phyloP scores from a whole-genome alignment of 2,888 invertebrate genomes.

The Himalopsyche tibetana region DNA sequence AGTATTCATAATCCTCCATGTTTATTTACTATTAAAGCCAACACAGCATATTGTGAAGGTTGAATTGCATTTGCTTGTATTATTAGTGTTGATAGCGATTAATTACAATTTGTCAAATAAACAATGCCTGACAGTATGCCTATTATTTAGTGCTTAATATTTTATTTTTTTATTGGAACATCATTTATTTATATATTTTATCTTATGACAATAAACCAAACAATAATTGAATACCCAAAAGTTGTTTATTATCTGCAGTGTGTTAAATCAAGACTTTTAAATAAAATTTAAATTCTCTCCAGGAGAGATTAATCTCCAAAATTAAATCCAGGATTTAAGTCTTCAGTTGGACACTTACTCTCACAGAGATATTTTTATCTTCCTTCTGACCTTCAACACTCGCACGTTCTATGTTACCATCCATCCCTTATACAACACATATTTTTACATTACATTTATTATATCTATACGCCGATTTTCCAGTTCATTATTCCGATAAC shows the following conservation, averaged over 20 bases:
- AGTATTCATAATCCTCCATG: neutral
- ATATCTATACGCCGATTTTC: no score
- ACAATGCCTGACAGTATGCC: neutral
- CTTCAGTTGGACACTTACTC: no score
- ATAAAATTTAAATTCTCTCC: no score
- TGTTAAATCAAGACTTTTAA: no score
- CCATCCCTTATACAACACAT: no score
- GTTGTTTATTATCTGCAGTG: neutral
- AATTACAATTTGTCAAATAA: neutral
- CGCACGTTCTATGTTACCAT: no score
- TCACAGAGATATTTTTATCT: no score
- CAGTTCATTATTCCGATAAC: no score
- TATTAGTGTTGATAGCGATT: neutral
- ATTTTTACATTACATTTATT: no score
- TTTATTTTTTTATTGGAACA: slow-evolving; percentile 22
- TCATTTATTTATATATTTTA: slow-evolving; percentile 12
- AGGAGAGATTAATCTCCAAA: no score
- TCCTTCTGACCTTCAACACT: no score
- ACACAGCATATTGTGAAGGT: neutral
- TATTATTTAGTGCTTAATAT: neutral
- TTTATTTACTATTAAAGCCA: neutral
- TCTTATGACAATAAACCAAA: slow-evolving; percentile 19
- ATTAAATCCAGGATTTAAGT: no score
- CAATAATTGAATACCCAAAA: slow-evolving; percentile 21
- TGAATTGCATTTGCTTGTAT: slow-evolving; percentile 5